Conservation (phyloP, 2,888 invertebrate genomes). For the Cheilosia vulpina region DNA sequence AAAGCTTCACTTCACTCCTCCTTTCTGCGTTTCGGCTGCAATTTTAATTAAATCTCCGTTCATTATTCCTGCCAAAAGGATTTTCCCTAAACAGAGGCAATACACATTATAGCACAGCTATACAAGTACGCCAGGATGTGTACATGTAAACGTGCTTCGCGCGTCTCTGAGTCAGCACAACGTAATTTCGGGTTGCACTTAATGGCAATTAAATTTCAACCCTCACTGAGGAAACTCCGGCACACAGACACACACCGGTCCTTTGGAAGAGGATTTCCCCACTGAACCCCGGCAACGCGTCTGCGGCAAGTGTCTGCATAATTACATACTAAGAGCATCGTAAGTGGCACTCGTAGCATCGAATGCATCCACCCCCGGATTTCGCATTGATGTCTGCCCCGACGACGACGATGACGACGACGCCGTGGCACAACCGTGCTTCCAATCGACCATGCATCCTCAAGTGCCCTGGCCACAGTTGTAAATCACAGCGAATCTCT, state of each 20-base stretch:
- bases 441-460: constrained; percentile 62
- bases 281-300: constrained; percentile 9
- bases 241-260: neutral
- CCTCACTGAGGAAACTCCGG: constrained; percentile 23
- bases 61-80: constrained; percentile 49
- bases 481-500: constrained; percentile 56
- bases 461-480: constrained; percentile 37
- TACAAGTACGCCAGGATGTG: neutral
- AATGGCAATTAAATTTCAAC: constrained; percentile 74
- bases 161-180: constrained; percentile 65
- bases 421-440: constrained; percentile 24
- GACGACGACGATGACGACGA: neutral
- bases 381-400: constrained; percentile 28
- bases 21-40: constrained; percentile 45
- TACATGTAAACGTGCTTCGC: neutral
- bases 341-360: constrained; percentile 69
- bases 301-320: constrained; percentile 74
- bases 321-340: constrained; percentile 73
- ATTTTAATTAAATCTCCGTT: constrained; percentile 73
- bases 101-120: neutral
- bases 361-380: constrained; percentile 39
- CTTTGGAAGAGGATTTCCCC: constrained; percentile 19
- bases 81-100: constrained; percentile 38
- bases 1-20: constrained; percentile 12
- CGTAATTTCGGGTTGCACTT: constrained; percentile 74